Percentiles rank a stretch among this genome's conserved stretches.
Conservation (phyloP, 2,888 invertebrate genomes). For the Heliconius sara region DNA sequence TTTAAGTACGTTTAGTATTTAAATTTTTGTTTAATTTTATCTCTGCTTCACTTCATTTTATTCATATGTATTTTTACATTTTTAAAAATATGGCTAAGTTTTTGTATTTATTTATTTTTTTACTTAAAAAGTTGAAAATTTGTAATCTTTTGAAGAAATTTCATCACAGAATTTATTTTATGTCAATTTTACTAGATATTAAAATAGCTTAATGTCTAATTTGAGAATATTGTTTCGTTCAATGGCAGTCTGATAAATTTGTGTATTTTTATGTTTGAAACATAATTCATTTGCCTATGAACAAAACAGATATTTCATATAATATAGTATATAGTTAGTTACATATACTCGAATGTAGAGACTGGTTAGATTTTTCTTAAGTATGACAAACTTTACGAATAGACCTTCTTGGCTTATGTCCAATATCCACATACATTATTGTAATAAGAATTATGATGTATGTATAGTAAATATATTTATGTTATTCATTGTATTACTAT, state of each 20-base stretch:
- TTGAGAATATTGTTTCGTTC: too few species aligned
- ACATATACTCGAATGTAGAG: neutral
- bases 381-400: slow-evolving; percentile 11
- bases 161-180: neutral
- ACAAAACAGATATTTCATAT: slow-evolving; percentile 1
- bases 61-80: too few species aligned
- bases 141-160: neutral
- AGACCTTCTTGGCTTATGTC: slow-evolving; percentile 25
- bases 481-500: too few species aligned
- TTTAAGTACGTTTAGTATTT: neutral
- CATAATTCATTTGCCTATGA: slow-evolving; percentile 7
- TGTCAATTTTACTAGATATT: neutral
- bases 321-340: neutral
- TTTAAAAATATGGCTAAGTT: too few species aligned
- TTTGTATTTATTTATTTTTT: too few species aligned
- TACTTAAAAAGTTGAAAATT: too few species aligned
- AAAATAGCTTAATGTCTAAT: neutral
- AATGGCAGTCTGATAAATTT: neutral
- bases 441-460: too few species aligned
- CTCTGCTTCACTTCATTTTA: neutral
- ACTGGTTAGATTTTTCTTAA: neutral
- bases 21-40: neutral
- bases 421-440: slow-evolving; percentile 4
- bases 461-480: too few species aligned
- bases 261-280: neutral